phyloP scores from a whole-genome alignment of 2,113 vertebrate genomes.

The Anthoscopus minutus region DNA sequence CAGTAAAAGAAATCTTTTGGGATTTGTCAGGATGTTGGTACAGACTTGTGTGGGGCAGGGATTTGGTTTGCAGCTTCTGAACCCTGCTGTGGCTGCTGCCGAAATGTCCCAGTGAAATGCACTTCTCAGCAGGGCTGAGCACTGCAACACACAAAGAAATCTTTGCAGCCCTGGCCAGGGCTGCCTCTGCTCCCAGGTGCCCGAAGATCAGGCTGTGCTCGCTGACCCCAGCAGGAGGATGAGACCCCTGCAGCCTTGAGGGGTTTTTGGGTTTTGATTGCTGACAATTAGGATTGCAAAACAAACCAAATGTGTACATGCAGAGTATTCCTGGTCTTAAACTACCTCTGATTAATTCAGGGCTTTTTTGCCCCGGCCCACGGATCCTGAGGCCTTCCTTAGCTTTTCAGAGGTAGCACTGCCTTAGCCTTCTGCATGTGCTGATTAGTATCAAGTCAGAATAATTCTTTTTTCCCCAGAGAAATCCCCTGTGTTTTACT shows the following conservation, averaged over 20 bases:
- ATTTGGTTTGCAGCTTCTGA: neutral
- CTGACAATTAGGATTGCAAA: neutral
- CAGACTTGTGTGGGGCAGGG: neutral
- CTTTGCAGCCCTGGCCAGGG: neutral
- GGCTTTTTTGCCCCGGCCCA: neutral
- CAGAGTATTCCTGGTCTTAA: neutral
- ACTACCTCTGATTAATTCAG: neutral
- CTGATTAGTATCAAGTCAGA: slow-evolving; percentile 27
- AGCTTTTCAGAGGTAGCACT: neutral
- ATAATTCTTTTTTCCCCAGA: slow-evolving; percentile 3
- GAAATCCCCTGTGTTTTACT: slow-evolving; percentile 30
- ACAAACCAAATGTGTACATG: neutral
- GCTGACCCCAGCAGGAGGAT: neutral
- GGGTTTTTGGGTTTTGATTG: neutral
- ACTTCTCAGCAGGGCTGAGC: neutral
- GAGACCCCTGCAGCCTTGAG: neutral
- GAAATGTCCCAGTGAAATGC: neutral
- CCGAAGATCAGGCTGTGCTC: neutral
- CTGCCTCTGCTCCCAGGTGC: neutral
- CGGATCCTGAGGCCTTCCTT: neutral
- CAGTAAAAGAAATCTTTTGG: neutral
- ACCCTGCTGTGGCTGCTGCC: neutral
- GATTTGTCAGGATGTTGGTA: neutral
- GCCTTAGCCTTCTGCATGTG: neutral
- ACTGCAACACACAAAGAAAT: neutral